These are phyloP conservation scores for Drosophila malerkotliana DNA, from an alignment of 1,140 invertebrate species.

Conservation along the genomic window DNA sequence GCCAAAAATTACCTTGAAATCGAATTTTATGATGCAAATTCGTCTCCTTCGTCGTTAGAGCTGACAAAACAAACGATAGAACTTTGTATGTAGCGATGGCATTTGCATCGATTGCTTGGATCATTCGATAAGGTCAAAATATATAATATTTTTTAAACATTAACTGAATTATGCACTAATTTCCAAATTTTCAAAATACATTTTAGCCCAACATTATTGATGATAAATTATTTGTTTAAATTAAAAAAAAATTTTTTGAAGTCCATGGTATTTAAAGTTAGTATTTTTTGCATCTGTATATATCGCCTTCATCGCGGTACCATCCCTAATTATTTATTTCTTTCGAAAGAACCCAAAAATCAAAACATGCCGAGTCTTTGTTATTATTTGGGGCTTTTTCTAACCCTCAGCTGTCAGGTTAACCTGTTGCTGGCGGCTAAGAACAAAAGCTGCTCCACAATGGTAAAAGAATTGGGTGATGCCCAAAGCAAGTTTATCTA, in stretches of 20 bases:
- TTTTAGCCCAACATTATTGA: too few species aligned
- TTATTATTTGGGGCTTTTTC: not conserved
- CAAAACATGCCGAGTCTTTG: constrained; percentile 21
- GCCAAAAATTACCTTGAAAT: constrained; percentile 72
- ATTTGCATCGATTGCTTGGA: constrained; percentile 1
- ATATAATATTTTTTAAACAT: not conserved
- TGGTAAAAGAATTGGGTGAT: constrained; percentile 48
- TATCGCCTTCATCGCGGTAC: not conserved
- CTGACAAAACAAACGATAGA: constrained; percentile 3
- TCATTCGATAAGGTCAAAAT: not conserved
- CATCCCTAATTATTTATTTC: not conserved
- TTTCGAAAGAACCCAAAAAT: not conserved
- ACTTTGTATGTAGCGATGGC: not conserved
- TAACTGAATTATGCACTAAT: not conserved
- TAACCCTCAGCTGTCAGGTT: constrained; percentile 5
- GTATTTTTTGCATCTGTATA: not conserved
- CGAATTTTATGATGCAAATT: constrained; percentile 39
- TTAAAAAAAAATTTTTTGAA: too few species aligned
- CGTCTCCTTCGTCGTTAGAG: constrained; percentile 6
- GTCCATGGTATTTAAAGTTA: not conserved
- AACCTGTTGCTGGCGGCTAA: not conserved
- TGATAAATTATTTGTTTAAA: not conserved
- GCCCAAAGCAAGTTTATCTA: constrained; percentile 55
- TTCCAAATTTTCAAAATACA: not conserved
- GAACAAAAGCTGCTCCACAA: not conserved